Percentiles rank a stretch among this genome's conserved stretches.
These are phyloP conservation scores for Hipparchia semele DNA, from an alignment of 2,888 invertebrate species.

Conservation along the genomic window DNA sequence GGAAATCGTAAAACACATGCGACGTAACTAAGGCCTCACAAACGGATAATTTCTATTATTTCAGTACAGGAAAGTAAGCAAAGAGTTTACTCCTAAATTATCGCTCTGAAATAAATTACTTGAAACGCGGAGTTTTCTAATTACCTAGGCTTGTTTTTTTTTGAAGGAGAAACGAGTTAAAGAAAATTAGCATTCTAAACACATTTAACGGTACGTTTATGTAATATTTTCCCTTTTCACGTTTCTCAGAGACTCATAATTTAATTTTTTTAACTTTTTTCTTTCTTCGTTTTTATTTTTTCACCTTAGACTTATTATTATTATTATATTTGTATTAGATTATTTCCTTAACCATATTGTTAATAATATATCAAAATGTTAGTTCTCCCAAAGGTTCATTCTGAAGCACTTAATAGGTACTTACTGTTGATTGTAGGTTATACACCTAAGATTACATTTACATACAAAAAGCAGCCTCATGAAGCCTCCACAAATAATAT, in stretches of 20 bases:
- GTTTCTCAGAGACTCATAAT: not conserved
- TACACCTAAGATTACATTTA: no score
- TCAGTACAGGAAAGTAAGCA: constrained; percentile 31
- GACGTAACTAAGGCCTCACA: constrained; percentile 36
- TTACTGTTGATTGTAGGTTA: no score
- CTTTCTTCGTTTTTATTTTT: not conserved
- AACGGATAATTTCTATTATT: constrained; percentile 37
- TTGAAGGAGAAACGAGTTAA: constrained; percentile 33
- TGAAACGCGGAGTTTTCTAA: constrained; percentile 36
- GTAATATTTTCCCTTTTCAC: constrained; percentile 5
- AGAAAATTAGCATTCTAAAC: constrained; percentile 24
- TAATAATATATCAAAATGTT: no score
- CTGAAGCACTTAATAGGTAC: no score
- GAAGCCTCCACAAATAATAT: no score
- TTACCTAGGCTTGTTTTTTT: constrained; percentile 33
- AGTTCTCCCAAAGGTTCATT: no score
- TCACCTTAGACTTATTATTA: no score
- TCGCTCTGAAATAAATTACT: constrained; percentile 41
- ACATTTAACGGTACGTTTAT: constrained; percentile 7
- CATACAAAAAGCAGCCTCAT: no score
- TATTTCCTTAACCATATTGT: no score
- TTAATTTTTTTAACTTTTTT: not conserved
- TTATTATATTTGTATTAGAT: no score
- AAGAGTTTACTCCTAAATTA: constrained; percentile 35
- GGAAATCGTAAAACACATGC: constrained; percentile 5